These are phyloP conservation scores for Poeciliopsis turrubarensis DNA, from an alignment of 2,113 vertebrate genomes.

Conservation along the genomic window DNA sequence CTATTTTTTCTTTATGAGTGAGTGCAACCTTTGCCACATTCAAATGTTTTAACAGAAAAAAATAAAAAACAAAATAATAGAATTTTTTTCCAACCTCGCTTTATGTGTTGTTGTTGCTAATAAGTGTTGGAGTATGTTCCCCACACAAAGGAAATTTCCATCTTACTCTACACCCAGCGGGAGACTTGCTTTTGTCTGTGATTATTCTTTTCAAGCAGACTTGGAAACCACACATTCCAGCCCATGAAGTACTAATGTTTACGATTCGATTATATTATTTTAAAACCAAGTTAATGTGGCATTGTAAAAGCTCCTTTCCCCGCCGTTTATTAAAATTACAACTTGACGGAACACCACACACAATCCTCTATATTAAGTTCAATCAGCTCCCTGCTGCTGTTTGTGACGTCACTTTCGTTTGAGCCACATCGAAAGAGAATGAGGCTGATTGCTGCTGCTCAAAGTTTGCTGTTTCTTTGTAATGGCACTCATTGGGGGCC, in stretches of 20 bases:
- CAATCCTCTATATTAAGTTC: constrained; percentile 30
- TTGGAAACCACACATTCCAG: background rate
- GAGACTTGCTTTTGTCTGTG: background rate
- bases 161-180: background rate
- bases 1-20: background rate
- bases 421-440: constrained; percentile 27
- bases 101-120: background rate
- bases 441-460: constrained; percentile 45
- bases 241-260: background rate
- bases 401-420: constrained; percentile 4
- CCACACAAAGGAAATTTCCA: background rate
- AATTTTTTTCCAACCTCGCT: background rate
- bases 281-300: constrained; percentile 6
- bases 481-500: constrained; percentile 43
- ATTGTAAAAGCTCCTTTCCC: constrained; percentile 15
- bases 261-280: constrained; percentile 31
- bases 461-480: constrained; percentile 20
- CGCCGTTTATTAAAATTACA: background rate
- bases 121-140: background rate
- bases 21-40: background rate
- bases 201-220: constrained; percentile 21
- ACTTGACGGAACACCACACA: constrained; percentile 9
- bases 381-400: constrained; percentile 48
- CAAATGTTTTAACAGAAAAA: background rate
- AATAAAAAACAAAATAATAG: background rate